Conservation (phyloP, 2,113 vertebrate genomes). For the Capricornis sumatraensis region DNA sequence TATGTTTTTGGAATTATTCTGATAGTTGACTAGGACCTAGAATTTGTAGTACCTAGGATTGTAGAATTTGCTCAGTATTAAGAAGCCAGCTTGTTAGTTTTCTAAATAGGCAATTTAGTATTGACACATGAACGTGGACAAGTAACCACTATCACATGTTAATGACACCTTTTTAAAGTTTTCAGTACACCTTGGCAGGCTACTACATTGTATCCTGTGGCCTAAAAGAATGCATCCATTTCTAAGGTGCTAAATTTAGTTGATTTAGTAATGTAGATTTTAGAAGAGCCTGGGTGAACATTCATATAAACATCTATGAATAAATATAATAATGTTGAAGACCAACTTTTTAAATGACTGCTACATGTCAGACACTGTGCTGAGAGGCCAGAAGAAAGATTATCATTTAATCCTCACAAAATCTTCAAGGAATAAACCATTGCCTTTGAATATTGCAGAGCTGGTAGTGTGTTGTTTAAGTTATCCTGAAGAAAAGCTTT, state of each 20-base stretch:
- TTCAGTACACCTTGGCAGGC: not conserved
- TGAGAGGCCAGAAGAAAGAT: not conserved
- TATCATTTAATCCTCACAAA: not conserved
- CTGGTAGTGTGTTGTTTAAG: not conserved
- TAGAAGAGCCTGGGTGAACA: not conserved
- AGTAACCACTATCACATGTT: not conserved
- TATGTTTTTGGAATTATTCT: not conserved
- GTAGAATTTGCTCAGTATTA: not conserved
- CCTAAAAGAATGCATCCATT: not conserved
- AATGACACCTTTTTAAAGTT: not conserved
- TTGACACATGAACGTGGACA: not conserved
- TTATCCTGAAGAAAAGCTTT: not conserved
- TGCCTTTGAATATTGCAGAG: not conserved
- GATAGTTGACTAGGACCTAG: not conserved
- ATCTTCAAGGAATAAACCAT: slow-evolving; percentile 7
- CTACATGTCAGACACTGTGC: not conserved
- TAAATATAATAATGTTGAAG: not conserved
- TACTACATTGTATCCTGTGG: not conserved
- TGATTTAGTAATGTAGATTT: not conserved
- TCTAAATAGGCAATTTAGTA: not conserved
- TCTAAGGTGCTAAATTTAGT: not conserved
- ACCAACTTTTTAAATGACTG: not conserved
- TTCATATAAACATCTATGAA: not conserved
- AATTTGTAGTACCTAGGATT: not conserved
- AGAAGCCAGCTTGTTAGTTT: not conserved